A percentile compares a stretch with the other conserved stretches of the same genome.
Evolutionary conservation across 1,140 invertebrate genomes (phyloP).

Genomic region (Tetramorium alpestre): DNA sequence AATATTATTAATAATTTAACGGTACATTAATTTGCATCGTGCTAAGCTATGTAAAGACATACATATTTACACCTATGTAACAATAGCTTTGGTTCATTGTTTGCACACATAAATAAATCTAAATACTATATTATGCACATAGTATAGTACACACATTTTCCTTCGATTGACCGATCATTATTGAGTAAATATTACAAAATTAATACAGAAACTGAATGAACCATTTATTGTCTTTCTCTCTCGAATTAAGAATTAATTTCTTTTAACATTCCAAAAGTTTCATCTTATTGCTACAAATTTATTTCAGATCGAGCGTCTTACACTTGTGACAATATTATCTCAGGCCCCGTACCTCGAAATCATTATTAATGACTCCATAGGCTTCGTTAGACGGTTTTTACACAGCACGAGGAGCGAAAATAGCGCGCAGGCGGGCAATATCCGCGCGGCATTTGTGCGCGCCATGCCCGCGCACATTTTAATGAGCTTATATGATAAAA

Average conservation of each 20-base stretch:
- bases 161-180: not conserved
- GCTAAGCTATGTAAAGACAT: not conserved
- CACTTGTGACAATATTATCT: conserved; percentile 58
- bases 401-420: conserved; percentile 30
- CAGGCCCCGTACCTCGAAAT: conserved; percentile 2
- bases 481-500: conserved; percentile 38
- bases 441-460: conserved; percentile 9
- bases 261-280: not conserved
- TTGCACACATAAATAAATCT: not conserved
- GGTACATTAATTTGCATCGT: not conserved
- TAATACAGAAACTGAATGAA: not conserved
- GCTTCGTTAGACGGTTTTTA: not conserved
- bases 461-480: conserved; percentile 36
- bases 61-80: not conserved
- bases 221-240: not conserved
- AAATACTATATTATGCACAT: not conserved
- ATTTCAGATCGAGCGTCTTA: conserved; percentile 12
- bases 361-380: conserved; percentile 52
- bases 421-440: conserved; percentile 33
- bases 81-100: not conserved
- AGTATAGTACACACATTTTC: not conserved
- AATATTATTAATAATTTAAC: conserved; percentile 6
- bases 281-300: not conserved
- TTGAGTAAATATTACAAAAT: not conserved
- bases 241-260: not conserved